Evolutionary conservation across 92 coral and sea anemone genomes (phyloP).

Genomic region (Phenganax stokvisi): DNA sequence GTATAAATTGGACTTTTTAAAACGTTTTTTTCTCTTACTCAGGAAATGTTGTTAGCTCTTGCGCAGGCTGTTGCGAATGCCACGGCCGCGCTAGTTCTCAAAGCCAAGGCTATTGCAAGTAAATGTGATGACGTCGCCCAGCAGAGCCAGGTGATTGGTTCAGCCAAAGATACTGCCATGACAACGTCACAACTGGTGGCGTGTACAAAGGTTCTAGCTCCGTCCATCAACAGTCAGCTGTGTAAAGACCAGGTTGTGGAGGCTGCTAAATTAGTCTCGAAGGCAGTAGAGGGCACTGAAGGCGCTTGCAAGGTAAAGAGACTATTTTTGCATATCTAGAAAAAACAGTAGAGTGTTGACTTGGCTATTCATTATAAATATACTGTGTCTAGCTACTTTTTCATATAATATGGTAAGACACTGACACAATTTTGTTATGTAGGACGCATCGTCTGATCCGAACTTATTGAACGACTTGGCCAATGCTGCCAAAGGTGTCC

Average conservation of each 20-base stretch:
- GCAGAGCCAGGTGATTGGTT: conserved; percentile 85
- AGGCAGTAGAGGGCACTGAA: conserved; percentile 97
- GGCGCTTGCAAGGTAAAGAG: conserved; percentile 79
- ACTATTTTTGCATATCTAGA: not conserved
- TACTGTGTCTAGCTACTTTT: too few species aligned
- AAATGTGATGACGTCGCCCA: conserved; percentile 81
- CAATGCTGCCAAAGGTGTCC: conserved; percentile 86
- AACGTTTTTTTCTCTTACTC: not conserved
- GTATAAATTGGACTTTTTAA: not conserved
- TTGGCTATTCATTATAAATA: not conserved
- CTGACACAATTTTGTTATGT: not conserved
- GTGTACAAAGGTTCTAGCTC: conserved; percentile 93
- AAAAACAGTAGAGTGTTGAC: not conserved
- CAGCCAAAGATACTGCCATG: conserved; percentile 98
- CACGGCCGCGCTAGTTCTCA: conserved; percentile 88
- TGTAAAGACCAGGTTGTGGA: conserved; percentile 95
- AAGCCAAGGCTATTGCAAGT: conserved; percentile 92
- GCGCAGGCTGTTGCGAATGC: conserved; percentile 99
- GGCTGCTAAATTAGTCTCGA: conserved; percentile 94
- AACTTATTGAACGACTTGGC: conserved; percentile 64
- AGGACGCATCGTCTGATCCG: conserved; percentile 83
- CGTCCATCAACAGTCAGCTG: conserved; percentile 92
- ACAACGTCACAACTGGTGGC: conserved; percentile 98
- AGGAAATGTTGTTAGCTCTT: conserved; percentile 92
- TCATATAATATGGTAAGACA: not conserved